phyloP scores from a whole-genome alignment of 2,888 invertebrate genomes.

The Cacoxenus indagator region DNA sequence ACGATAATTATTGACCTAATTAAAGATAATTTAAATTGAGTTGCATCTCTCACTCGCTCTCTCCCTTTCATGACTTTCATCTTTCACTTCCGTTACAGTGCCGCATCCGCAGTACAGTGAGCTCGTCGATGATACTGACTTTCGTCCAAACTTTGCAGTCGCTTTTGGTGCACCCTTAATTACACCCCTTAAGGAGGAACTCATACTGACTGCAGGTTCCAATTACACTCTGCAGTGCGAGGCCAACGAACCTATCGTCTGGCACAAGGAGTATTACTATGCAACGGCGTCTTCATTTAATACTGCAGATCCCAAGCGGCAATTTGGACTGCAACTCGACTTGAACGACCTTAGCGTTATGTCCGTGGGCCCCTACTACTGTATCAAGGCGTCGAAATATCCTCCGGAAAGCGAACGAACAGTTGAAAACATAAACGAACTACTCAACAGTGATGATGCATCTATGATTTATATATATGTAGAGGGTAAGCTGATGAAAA shows the following conservation, averaged over 20 bases:
- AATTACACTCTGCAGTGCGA: constrained; percentile 71
- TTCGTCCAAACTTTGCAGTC: constrained; percentile 55
- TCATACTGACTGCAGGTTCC: constrained; percentile 60
- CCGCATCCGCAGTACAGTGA: constrained; percentile 48
- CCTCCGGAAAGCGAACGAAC: constrained; percentile 9
- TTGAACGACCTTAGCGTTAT: constrained; percentile 71
- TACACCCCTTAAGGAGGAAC: constrained; percentile 62
- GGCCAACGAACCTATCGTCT: constrained; percentile 69
- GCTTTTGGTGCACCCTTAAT: constrained; percentile 66
- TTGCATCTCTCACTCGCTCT: no score
- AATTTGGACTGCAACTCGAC: constrained; percentile 72
- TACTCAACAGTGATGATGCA: constrained; percentile 64
- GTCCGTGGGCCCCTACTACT: constrained; percentile 75
- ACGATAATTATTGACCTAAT: no score
- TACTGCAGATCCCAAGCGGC: constrained; percentile 47
- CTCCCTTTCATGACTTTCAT: no score
- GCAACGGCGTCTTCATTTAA: constrained; percentile 35
- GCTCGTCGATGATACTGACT: constrained; percentile 45
- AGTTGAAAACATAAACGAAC: constrained; percentile 63
- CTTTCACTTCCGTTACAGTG: constrained; percentile 43
- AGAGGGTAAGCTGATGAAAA: constrained; percentile 72
- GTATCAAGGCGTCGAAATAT: constrained; percentile 69
- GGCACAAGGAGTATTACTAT: constrained; percentile 56
- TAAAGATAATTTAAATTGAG: background rate
- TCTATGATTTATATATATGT: constrained; percentile 74